Base-by-base conservation (phyloP, 2,113 vertebrate genomes). In the Cichladusa arquata region DNA sequence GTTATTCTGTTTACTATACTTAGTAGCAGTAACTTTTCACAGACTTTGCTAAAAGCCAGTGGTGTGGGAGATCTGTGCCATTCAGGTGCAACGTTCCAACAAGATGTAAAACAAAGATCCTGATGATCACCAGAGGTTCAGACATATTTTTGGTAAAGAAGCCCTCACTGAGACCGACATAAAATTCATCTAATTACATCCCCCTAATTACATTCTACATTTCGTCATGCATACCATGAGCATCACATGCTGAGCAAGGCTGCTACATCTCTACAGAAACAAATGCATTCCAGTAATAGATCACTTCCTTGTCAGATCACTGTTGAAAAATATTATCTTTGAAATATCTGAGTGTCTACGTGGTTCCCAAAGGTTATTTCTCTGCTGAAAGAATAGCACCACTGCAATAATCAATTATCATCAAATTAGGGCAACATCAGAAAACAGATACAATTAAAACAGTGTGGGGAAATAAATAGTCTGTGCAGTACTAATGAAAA, bases 261-360 rank as follows among this genome's bases (percentile, higher is more conserved):
- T 40, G 71, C 45, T 19, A 8, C 7, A 44, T 40, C 54, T 48
- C 47, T 31, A 17, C 23, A 50, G 18, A 45, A 71, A 38, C 2
- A 76, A 71, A 79, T 24, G 9, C 9, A 54, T 76, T 91, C 73
- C 38, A 28, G 12, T 26, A 60, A 31, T 2, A 81, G 33, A 20
- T 79, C 36, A 10, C 4, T 78, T 73, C 26, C 28, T 40, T 24
- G 22, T 31, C 24, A 48, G 40, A 31, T 34, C 36, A 50, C 33
- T 12, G 17, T 61, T 81, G 42, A 66, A 74, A 90, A 81, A 13
- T 4, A 36, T 9, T 40, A 11, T n/a, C 19, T 48, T 53, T 33
- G 38, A 93, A 88, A 86, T 61, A 86, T 7, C 42, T 47, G 36
- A 57, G 26, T 5, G 1, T 7, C 54, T 2, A 3, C 0, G 0